Conservation (phyloP, 2,797 vertebrate genomes). For the Myripristis jacobus region DNA sequence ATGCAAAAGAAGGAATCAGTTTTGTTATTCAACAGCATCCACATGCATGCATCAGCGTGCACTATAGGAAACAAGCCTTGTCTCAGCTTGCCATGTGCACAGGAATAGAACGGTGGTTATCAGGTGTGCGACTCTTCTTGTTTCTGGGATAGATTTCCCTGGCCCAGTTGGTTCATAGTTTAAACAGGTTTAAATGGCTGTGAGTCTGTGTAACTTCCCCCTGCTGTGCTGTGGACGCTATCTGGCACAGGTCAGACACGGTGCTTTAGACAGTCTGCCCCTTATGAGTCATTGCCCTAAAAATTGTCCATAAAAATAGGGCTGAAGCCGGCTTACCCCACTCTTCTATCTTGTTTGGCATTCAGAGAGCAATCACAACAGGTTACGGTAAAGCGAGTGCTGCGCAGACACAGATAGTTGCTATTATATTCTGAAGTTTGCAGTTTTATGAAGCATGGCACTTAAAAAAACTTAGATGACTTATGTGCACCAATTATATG, state of each 20-base stretch:
- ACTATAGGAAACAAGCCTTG: not conserved
- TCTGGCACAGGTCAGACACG: slow-evolving; percentile 24
- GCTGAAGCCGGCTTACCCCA: not conserved
- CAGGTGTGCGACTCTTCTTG: not conserved
- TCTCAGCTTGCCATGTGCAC: not conserved
- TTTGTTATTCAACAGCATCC: slow-evolving; percentile 15
- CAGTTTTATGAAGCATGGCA: not conserved
- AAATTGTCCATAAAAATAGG: slow-evolving; percentile 9
- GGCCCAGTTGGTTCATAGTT: not conserved
- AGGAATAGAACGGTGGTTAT: not conserved
- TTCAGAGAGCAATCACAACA: slow-evolving; percentile 25
- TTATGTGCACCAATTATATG: slow-evolving; percentile 43
- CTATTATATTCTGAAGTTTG: slow-evolving; percentile 16
- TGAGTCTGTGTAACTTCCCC: not conserved
- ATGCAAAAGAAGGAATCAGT: slow-evolving; percentile 43
- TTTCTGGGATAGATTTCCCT: not conserved
- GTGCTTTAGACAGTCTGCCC: slow-evolving; percentile 33
- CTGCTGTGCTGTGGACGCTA: slow-evolving; percentile 9
- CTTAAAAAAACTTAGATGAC: slow-evolving; percentile 39
- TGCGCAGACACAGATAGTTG: slow-evolving; percentile 19
- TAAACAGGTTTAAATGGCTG: not conserved
- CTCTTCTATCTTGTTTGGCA: slow-evolving; percentile 4
- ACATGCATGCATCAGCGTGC: not conserved
- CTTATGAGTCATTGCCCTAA: slow-evolving; percentile 34
- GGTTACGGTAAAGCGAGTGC: slow-evolving; percentile 24